Conservation (phyloP, 2,113 vertebrate genomes). For the Dasyornis broadbenti region DNA sequence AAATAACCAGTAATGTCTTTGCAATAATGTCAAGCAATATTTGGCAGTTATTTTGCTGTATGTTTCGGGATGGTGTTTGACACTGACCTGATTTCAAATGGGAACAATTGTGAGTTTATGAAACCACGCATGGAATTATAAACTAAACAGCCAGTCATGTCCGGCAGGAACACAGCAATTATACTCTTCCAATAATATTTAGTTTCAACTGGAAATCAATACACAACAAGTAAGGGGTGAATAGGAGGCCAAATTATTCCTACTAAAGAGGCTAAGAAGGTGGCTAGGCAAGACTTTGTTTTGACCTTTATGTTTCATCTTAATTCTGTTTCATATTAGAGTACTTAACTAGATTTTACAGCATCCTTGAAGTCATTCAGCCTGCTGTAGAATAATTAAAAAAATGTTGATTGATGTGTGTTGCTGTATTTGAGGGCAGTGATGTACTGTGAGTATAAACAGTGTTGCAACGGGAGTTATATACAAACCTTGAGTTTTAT, state of each 20-base stretch:
- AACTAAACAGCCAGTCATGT: neutral
- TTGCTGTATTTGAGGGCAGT: neutral
- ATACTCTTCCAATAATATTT: neutral
- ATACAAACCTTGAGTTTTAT: neutral
- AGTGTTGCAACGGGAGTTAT: neutral
- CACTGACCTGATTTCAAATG: neutral
- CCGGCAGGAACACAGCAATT: neutral
- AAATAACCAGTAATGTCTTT: neutral
- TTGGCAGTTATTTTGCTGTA: neutral
- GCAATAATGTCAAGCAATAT: neutral
- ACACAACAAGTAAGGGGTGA: neutral
- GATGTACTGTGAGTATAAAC: neutral
- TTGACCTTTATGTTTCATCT: neutral
- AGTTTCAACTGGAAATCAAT: neutral
- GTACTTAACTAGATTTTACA: neutral
- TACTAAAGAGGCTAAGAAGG: neutral
- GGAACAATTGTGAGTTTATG: neutral
- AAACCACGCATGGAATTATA: neutral
- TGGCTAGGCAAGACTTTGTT: neutral
- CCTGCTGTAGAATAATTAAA: neutral
- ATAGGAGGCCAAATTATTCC: neutral
- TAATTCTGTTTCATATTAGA: neutral
- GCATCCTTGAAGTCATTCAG: neutral
- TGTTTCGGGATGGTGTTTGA: neutral
- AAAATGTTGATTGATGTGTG: neutral